A percentile compares a stretch with the other conserved stretches of the same genome.
phyloP scores from a whole-genome alignment of 2,888 invertebrate genomes.

The Latrodectus elegans region DNA sequence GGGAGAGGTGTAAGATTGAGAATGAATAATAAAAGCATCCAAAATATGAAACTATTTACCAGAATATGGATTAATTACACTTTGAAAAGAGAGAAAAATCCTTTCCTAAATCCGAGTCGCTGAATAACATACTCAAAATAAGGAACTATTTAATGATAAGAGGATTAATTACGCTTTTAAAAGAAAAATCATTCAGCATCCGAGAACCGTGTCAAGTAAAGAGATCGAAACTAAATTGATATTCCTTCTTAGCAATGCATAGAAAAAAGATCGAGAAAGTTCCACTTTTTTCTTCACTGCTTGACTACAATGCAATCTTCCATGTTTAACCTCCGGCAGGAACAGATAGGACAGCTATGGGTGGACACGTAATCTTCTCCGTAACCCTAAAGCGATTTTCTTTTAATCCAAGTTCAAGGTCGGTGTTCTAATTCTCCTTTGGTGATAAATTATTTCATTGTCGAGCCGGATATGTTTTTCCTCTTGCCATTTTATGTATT shows the following conservation, averaged over 20 bases:
- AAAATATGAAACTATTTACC: too few relatives aligned
- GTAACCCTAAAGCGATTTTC: conserved; percentile 17
- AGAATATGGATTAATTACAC: too few relatives aligned
- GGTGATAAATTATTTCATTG: not conserved
- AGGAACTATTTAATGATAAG: not conserved
- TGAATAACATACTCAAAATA: not conserved
- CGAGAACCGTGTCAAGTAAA: not conserved
- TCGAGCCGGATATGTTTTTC: not conserved
- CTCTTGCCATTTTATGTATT: not conserved
- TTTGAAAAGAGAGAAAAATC: too few relatives aligned
- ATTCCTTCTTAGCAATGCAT: not conserved
- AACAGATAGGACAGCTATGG: not conserved
- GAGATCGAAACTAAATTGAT: conserved; percentile 1
- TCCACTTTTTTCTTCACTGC: too few relatives aligned
- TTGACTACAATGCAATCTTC: too few relatives aligned
- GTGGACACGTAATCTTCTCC: conserved; percentile 4
- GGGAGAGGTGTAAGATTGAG: too few relatives aligned
- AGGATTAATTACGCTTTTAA: not conserved
- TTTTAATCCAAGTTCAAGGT: conserved; percentile 47
- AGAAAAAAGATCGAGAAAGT: not conserved
- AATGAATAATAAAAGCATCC: too few relatives aligned
- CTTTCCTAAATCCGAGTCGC: too few relatives aligned
- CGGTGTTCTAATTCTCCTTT: conserved; percentile 35
- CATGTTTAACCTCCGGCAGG: conserved; percentile 16
- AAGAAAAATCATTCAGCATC: not conserved